Evolutionary conservation across 1,140 invertebrate species (phyloP).

Genomic region (Notospermus geniculatus): DNA sequence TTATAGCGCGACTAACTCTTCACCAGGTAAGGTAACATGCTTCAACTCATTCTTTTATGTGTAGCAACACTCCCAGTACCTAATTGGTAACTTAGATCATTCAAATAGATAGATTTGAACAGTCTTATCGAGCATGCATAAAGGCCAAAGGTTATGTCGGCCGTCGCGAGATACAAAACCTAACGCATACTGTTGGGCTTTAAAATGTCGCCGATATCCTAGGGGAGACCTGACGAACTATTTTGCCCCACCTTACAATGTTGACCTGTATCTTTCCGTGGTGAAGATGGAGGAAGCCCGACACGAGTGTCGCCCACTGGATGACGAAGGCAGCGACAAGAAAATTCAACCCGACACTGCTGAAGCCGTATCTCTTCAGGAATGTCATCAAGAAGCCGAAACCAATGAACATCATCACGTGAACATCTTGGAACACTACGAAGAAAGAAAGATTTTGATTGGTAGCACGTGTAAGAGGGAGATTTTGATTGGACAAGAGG

Average conservation of each 20-base stretch:
- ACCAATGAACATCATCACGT: conserved; percentile 96
- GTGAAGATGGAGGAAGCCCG: conserved; percentile 38
- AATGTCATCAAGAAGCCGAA: conserved; percentile 98
- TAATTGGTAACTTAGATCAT: no score
- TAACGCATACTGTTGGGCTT: no score
- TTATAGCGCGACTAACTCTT: no score
- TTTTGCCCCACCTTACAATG: no score
- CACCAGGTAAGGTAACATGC: no score
- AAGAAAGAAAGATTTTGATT: conserved; percentile 6
- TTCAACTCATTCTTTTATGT: no score
- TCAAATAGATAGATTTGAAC: no score
- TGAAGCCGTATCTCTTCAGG: conserved; percentile 84
- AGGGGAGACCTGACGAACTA: conserved; percentile 21
- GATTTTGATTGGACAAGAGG: no score
- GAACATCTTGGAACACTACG: conserved; percentile 85
- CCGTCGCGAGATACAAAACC: no score
- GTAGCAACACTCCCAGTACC: no score
- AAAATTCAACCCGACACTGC: conserved; percentile 83
- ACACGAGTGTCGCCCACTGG: conserved; percentile 50
- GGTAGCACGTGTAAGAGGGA: background rate
- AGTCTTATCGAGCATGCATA: conserved; percentile 43
- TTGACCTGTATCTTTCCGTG: conserved; percentile 18
- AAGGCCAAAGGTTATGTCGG: conserved; percentile 52
- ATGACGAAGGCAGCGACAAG: conserved; percentile 62
- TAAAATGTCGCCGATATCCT: conserved; percentile 25